Evolutionary conservation across 2,888 invertebrate genomes (phyloP).

Genomic region (Calameuta idolon): DNA sequence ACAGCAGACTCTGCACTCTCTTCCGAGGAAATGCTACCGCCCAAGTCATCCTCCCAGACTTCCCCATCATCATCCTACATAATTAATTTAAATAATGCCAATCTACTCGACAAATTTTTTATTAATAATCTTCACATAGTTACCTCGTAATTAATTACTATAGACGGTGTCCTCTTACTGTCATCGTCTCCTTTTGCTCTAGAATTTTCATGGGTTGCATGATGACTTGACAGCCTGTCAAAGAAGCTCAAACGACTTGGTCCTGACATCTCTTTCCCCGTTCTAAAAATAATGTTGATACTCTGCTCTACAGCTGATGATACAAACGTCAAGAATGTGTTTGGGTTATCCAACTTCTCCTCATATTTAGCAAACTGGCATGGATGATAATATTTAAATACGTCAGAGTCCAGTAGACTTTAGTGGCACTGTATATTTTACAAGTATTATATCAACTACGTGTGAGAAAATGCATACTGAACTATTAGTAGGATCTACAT

Average conservation of each 20-base stretch:
- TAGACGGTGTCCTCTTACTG: conserved; percentile 17
- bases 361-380: neutral
- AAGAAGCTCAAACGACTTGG: conserved; percentile 15
- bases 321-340: neutral
- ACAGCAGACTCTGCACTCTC: conserved; percentile 38
- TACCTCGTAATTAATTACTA: conserved; percentile 35
- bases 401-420: neutral
- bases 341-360: neutral
- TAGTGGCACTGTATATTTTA: neutral
- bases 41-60: conserved; percentile 52
- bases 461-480: neutral
- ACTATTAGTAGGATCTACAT: neutral
- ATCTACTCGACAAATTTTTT: neutral
- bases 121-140: conserved; percentile 6
- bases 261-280: conserved; percentile 10
- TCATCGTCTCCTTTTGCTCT: conserved; percentile 25
- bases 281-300: neutral
- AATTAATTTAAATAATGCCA: neutral
- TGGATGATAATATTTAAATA: neutral
- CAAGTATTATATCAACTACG: neutral
- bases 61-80: conserved; percentile 39
- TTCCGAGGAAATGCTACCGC: conserved; percentile 56
- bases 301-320: neutral
- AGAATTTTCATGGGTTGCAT: conserved; percentile 27
- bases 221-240: conserved; percentile 36